Evolutionary conservation across 2,797 vertebrate species (phyloP).

Genomic region (Cephalopachus bancanus): DNA sequence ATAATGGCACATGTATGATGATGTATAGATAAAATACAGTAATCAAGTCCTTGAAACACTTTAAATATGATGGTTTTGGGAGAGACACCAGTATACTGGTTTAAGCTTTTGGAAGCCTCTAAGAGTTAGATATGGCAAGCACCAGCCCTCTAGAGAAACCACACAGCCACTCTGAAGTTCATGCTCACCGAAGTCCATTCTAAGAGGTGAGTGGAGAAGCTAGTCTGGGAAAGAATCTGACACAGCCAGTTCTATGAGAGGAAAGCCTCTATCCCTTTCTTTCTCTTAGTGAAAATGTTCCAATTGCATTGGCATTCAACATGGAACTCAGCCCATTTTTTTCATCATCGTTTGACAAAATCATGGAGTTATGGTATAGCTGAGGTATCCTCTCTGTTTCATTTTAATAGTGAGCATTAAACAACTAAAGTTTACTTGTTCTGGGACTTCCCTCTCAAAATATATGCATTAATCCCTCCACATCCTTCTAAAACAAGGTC

Average conservation of each 20-base stretch:
- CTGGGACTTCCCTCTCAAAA: not conserved
- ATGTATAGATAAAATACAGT: not conserved
- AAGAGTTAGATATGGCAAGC: not conserved
- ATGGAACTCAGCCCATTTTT: not conserved
- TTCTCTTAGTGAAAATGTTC: not conserved
- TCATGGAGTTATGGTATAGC: not conserved
- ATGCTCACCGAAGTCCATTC: not conserved
- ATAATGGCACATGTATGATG: not conserved
- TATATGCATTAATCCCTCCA: not conserved
- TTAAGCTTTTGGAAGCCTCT: not conserved
- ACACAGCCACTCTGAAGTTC: not conserved
- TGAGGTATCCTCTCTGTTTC: not conserved
- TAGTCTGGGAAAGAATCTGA: not conserved
- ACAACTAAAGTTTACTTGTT: not conserved
- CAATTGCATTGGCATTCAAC: not conserved
- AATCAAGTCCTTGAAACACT: not conserved
- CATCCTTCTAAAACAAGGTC: not conserved
- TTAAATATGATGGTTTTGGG: not conserved
- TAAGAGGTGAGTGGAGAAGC: not conserved
- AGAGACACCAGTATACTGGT: not conserved
- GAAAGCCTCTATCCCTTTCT: not conserved
- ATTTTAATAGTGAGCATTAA: not conserved
- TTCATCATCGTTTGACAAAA: not conserved
- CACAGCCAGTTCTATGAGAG: not conserved
- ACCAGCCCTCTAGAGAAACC: not conserved